Percentiles rank a stretch among this genome's conserved stretches.
phyloP scores from a whole-genome alignment of 2,797 vertebrate genomes.

The Urosaurus nigricauda region DNA sequence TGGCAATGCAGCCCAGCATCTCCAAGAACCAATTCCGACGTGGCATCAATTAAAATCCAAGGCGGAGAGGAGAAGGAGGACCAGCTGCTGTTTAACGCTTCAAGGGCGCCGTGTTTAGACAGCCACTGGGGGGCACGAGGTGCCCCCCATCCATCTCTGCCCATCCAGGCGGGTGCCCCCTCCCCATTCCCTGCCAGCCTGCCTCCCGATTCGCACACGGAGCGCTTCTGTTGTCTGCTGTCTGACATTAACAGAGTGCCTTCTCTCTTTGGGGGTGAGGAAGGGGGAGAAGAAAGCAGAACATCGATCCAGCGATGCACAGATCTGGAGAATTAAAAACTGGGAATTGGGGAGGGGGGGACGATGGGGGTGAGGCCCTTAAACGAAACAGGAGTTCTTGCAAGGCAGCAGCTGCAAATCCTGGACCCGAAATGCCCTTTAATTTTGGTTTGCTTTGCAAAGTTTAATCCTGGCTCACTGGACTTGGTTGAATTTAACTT shows the following conservation, averaged over 20 bases:
- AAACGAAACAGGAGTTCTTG: too few relatives aligned
- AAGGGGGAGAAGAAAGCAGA: too few relatives aligned
- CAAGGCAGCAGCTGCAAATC: too few relatives aligned
- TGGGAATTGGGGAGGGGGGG: neutral
- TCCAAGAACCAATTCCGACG: too few relatives aligned
- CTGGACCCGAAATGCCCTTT: too few relatives aligned
- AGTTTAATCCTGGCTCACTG: neutral
- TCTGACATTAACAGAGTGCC: neutral
- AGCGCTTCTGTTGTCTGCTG: neutral
- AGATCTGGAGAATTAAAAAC: too few relatives aligned
- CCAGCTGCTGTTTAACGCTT: slow-evolving; percentile 53
- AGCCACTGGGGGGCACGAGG: slow-evolving; percentile 53
- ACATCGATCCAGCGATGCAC: neutral
- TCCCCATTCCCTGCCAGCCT: neutral
- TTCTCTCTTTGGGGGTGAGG: neutral
- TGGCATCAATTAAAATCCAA: slow-evolving; percentile 80
- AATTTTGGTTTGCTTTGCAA: neutral
- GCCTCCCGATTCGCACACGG: neutral
- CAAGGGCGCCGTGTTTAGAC: slow-evolving; percentile 59
- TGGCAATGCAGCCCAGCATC: neutral
- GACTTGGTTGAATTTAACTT: neutral
- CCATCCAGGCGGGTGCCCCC: slow-evolving; percentile 2
- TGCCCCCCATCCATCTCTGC: slow-evolving; percentile 73
- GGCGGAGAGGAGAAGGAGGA: neutral
- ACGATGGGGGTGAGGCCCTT: too few relatives aligned